phyloP scores from a whole-genome alignment of 1,140 invertebrate species.

The Dreissena rostriformis region DNA sequence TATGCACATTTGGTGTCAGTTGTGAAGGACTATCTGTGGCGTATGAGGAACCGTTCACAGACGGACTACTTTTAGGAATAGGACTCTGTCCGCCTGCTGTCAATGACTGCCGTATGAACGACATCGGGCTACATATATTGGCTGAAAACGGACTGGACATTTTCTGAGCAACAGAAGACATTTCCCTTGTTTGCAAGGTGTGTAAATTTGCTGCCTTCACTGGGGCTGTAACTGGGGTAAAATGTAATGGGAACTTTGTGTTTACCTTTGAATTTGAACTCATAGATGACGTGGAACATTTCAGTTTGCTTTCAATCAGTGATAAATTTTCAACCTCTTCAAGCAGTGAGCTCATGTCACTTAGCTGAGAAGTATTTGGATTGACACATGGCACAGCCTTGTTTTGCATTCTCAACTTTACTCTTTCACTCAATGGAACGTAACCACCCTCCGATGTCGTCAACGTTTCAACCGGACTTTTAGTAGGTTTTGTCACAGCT shows the following conservation, averaged over 20 bases:
- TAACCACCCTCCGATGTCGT: neutral
- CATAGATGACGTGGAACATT: neutral
- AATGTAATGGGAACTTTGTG: neutral
- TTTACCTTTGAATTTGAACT: neutral
- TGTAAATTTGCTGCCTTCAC: neutral
- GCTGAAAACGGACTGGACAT: slow-evolving; percentile 45
- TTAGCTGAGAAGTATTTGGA: neutral
- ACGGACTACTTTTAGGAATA: too few relatives aligned
- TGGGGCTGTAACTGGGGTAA: slow-evolving; percentile 3
- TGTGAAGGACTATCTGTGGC: slow-evolving; percentile 20
- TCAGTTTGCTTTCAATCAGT: slow-evolving; percentile 1
- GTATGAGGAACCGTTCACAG: neutral
- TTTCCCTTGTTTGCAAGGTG: neutral
- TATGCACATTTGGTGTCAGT: too few relatives aligned
- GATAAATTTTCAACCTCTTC: slow-evolving; percentile 31
- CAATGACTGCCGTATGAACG: slow-evolving; percentile 22
- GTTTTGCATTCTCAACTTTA: slow-evolving; percentile 42
- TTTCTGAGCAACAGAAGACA: slow-evolving; percentile 24
- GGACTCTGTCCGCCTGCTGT: neutral
- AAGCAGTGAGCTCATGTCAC: slow-evolving; percentile 11
- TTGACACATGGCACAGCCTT: slow-evolving; percentile 20
- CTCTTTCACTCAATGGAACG: slow-evolving; percentile 36
- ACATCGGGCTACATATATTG: slow-evolving; percentile 22
- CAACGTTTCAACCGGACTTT: neutral
- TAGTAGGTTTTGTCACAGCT: neutral